Evolutionary conservation across 2,113 vertebrate species (phyloP).

Genomic region (Pyxicephalus adspersus): DNA sequence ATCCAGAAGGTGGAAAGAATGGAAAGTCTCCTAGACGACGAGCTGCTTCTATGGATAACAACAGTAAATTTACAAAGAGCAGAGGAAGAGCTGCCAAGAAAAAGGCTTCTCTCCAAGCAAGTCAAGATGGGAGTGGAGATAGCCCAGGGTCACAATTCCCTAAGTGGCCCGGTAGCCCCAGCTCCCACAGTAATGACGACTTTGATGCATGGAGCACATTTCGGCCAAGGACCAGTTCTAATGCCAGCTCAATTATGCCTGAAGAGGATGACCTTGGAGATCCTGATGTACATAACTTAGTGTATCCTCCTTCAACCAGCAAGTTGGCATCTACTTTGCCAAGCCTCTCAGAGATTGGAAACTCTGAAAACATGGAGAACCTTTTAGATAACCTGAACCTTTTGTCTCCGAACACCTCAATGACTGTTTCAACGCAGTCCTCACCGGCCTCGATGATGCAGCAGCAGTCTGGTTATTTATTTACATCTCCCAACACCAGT

Average conservation of each 20-base stretch:
- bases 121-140: slow-evolving; percentile 87
- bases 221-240: slow-evolving; percentile 92
- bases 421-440: slow-evolving; percentile 86
- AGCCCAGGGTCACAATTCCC: slow-evolving; percentile 91
- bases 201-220: slow-evolving; percentile 95
- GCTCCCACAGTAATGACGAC: slow-evolving; percentile 95
- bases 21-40: slow-evolving; percentile 94
- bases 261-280: slow-evolving; percentile 93
- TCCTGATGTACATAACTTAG: slow-evolving; percentile 86
- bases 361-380: slow-evolving; percentile 96
- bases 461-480: slow-evolving; percentile 84
- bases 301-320: slow-evolving; percentile 84
- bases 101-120: slow-evolving; percentile 90
- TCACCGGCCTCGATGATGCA: slow-evolving; percentile 91
- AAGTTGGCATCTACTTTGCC: slow-evolving; percentile 94
- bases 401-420: slow-evolving; percentile 87
- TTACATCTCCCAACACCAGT: slow-evolving; percentile 82
- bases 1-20: slow-evolving; percentile 95
- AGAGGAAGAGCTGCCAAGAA: slow-evolving; percentile 96
- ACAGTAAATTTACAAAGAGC: slow-evolving; percentile 97
- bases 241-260: slow-evolving; percentile 92
- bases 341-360: slow-evolving; percentile 94
- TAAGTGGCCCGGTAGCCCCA: slow-evolving; percentile 96
- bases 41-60: slow-evolving; percentile 97
- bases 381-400: slow-evolving; percentile 97